Evolutionary conservation across 2,113 vertebrate species (phyloP).

Genomic region (Misgurnus mizolepis): DNA sequence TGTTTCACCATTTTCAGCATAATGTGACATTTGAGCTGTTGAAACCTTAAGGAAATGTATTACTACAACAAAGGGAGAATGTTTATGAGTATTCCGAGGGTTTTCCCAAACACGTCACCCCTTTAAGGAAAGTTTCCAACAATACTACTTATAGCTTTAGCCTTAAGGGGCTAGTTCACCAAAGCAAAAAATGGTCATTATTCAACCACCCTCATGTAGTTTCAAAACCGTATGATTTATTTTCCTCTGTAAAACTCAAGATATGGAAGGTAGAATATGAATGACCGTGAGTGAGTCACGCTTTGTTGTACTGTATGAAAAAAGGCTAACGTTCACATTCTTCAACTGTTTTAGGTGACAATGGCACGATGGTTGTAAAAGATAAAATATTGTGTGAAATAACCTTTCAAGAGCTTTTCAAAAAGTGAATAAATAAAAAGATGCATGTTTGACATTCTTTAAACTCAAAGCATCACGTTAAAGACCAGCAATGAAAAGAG

Average conservation of each 20-base stretch:
- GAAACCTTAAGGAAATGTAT: conserved; percentile 16
- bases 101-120: conserved; percentile 20
- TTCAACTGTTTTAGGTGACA: too few relatives aligned
- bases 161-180: neutral
- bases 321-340: too few relatives aligned
- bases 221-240: neutral
- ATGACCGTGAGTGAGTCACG: too few relatives aligned
- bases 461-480: conserved; percentile 21
- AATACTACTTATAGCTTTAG: conserved; percentile 27
- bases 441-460: neutral
- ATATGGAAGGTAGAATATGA: too few relatives aligned
- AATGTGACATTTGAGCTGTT: conserved; percentile 53
- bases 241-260: neutral
- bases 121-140: neutral
- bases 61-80: conserved; percentile 32
- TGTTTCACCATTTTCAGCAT: conserved; percentile 59
- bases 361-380: too few relatives aligned
- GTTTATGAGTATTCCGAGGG: neutral
- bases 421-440: neutral
- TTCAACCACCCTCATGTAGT: neutral
- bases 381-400: too few relatives aligned
- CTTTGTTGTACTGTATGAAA: too few relatives aligned
- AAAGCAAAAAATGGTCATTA: too few relatives aligned
- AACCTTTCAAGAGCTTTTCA: too few relatives aligned
- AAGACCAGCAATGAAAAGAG: conserved; percentile 5